Base-by-base conservation (phyloP, 1,140 invertebrate species). In the Sarcophaga peregrina region DNA sequence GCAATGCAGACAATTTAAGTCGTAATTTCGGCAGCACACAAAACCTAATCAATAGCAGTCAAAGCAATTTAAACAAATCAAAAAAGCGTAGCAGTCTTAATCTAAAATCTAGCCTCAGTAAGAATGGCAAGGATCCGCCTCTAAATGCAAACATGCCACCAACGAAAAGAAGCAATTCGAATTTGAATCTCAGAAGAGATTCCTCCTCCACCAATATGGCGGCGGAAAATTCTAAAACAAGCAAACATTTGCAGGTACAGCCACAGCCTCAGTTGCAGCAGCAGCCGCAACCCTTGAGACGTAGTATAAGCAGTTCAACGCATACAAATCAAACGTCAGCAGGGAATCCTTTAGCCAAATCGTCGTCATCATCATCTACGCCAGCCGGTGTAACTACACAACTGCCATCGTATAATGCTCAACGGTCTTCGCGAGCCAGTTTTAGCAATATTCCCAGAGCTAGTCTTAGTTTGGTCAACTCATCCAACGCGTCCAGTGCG, bases 391-490 rank as follows among this genome's bases (percentile, higher is more conserved):
- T 17, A 47, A 17, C 75, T 8, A 80, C 81, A 46, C 54, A 81
- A 80, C 72, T 75, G 58, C 88, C 87, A 10, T 68, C 82, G 68
- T 82, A 73, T 74, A 74, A 72, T 52, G 88, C 87, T 0, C 85
- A 86, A 7, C 86, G 88, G n/a, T 84, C 85, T 52, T 76, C 85
- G 5, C 86, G 89, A 48, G 89, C 87, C 48, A 90, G 89, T 85
- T 90, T 90, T 46, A 90, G 87, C 83, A 90, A 90, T 15, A 90
- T 90, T 85, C 89, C 89, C 45, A 86, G 89, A 58, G 89, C 87
- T 50, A 90, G 88, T 76, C 84, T 90, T 52, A 72, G 45, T 78
- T 20, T 48, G 75, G 87, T 84, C 47, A 58, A 45, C 20, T 17
- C 54, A 78, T 17, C 15, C 80, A 80, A 62, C 7, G 47, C 58